A percentile compares a stretch with the other conserved stretches of the same genome.
These are phyloP conservation scores for Byasa hedistus DNA, from an alignment of 2,888 invertebrate species.

Conservation along the genomic window DNA sequence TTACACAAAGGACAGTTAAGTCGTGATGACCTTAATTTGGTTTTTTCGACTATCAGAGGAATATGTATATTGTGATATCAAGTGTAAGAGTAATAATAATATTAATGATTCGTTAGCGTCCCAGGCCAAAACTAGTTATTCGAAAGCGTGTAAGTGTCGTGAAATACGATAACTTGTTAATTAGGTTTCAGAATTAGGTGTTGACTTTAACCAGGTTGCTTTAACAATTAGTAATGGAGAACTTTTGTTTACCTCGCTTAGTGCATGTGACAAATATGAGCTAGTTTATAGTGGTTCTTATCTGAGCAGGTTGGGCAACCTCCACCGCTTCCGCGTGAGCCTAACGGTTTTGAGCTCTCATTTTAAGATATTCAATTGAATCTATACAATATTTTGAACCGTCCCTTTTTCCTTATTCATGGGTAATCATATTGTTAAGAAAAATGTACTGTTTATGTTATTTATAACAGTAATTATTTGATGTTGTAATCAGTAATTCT, in stretches of 20 bases:
- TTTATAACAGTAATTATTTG: slow-evolving; percentile 6
- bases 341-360: slow-evolving; percentile 72
- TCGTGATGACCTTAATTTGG: slow-evolving; percentile 51
- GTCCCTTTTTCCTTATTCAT: slow-evolving; percentile 12
- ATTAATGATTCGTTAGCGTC: slow-evolving; percentile 58
- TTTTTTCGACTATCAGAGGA: slow-evolving; percentile 49
- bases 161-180: slow-evolving; percentile 49
- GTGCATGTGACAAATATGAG: slow-evolving; percentile 51
- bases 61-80: slow-evolving; percentile 74
- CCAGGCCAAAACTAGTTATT: slow-evolving; percentile 41
- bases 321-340: slow-evolving; percentile 43
- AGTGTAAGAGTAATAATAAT: slow-evolving; percentile 50
- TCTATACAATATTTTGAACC: slow-evolving; percentile 35
- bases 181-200: slow-evolving; percentile 46
- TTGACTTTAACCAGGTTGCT: slow-evolving; percentile 33
- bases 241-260: slow-evolving; percentile 42
- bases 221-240: slow-evolving; percentile 16
- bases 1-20: slow-evolving; percentile 60
- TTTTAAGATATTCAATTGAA: slow-evolving; percentile 55
- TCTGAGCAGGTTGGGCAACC: slow-evolving; percentile 44
- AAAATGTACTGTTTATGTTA: slow-evolving; percentile 29
- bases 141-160: slow-evolving; percentile 27
- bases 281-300: slow-evolving; percentile 42
- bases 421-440: neutral
- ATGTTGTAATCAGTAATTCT: neutral